Base-by-base conservation (phyloP, 2,888 invertebrate genomes). In the Dinocampus coccinellae region DNA sequence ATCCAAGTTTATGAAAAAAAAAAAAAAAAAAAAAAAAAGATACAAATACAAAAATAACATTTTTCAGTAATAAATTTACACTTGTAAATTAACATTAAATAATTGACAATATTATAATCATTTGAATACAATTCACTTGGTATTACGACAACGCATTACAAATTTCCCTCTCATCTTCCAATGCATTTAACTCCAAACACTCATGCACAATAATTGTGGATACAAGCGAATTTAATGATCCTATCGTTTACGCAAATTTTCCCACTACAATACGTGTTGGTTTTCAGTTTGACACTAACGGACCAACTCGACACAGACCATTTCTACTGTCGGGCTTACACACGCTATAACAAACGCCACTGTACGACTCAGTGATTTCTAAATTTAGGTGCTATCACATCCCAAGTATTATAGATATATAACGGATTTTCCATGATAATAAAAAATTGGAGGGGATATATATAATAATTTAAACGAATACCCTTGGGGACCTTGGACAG, bases 81-180 rank as follows among this genome's bases (percentile, higher is more conserved):
- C 85, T 84, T 81, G 84, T 87, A 87, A 7, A 87, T 84, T 87
- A 84, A 82, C 83, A 85, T 86, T 86, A 87, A 87, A 87, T 87
- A 87, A 87, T 87, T 87, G 87, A 86, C 83, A 82, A 84, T 84
- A 85, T 86, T 87, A 87, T 86, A 87, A 87, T 87, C 87, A 86
- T 86, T 86, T 85, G 83, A 84, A 85, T 86, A 86, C 83, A 87
- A 85, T 86, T 85, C 85, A 87, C 85, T 87, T 85, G 87, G 87
- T 85, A 87, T 87, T 87, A 86, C 85, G 84, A 84, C 86, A 85
- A 87, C 60, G 36, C 26, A 11, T 36, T 10, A 65, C 36, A 34
- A 13, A 22, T 47, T 65, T 61, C 53, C 33, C 55, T 52, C 55
- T 63, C 75, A 61, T 55, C 69, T 58, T 58, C 66, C 60, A 11